Evolutionary conservation across 2,888 invertebrate genomes (phyloP).

Genomic region (Eilema griseolum): DNA sequence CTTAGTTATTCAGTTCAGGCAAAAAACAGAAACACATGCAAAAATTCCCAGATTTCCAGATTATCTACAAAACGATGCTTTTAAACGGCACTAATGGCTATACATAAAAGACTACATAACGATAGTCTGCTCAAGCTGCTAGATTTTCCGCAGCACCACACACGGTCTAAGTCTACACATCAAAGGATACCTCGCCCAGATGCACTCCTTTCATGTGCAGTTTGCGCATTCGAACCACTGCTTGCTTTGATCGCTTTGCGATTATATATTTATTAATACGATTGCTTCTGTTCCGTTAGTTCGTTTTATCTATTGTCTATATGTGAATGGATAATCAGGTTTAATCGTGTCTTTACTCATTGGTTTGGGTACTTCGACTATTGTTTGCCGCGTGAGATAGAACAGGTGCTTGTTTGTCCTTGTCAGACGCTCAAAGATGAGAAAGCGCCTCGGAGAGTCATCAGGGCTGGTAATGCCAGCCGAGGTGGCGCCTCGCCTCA

Average conservation of each 20-base stretch:
- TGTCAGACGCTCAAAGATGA: no score
- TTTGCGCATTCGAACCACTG: slow-evolving; percentile 44
- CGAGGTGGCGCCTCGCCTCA: no score
- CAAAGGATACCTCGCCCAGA: slow-evolving; percentile 37
- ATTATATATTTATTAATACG: slow-evolving; percentile 41
- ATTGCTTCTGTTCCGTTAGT: slow-evolving; percentile 17
- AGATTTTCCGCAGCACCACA: slow-evolving; percentile 40
- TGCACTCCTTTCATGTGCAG: slow-evolving; percentile 48
- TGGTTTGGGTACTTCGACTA: not conserved
- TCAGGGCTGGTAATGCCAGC: no score
- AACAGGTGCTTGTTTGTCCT: no score
- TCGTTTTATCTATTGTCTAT: slow-evolving; percentile 10
- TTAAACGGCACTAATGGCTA: no score
- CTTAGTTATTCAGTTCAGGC: no score
- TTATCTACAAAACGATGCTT: no score
- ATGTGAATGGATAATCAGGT: slow-evolving; percentile 6
- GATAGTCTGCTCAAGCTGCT: slow-evolving; percentile 16
- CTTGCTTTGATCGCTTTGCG: slow-evolving; percentile 43
- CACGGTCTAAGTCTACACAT: slow-evolving; percentile 34
- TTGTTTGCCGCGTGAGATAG: no score
- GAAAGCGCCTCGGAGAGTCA: no score
- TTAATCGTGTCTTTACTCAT: slow-evolving; percentile 3
- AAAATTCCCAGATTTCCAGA: not conserved
- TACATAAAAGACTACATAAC: slow-evolving; percentile 9
- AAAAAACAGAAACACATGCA: no score